Percentiles rank a stretch among this genome's conserved stretches.
phyloP scores from a whole-genome alignment of 2,888 invertebrate genomes.

The Cephus sareptanus region DNA sequence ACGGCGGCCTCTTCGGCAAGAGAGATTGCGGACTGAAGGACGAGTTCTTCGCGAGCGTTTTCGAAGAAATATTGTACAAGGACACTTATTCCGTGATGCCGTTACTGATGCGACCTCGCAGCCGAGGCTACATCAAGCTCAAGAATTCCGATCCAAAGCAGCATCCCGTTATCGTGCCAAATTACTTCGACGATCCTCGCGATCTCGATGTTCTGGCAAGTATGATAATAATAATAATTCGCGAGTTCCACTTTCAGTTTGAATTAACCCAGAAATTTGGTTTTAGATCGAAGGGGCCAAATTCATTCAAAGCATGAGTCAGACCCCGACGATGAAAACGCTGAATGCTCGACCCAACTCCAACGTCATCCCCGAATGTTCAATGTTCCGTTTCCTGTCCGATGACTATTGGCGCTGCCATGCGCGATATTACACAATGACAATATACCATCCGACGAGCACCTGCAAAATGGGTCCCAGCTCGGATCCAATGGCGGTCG shows the following conservation, averaged over 20 bases:
- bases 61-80: conserved; percentile 77
- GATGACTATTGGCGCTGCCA: conserved; percentile 84
- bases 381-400: conserved; percentile 72
- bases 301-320: conserved; percentile 72
- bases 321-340: conserved; percentile 72
- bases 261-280: no score
- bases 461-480: conserved; percentile 85
- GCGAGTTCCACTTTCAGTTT: no score
- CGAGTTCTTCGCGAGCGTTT: conserved; percentile 75
- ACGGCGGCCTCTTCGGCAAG: conserved; percentile 81
- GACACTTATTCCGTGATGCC: conserved; percentile 78
- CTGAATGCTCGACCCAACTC: conserved; percentile 75
- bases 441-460: conserved; percentile 85
- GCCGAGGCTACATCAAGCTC: conserved; percentile 77
- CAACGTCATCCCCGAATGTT: conserved; percentile 76
- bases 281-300: conserved; percentile 80
- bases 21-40: conserved; percentile 76
- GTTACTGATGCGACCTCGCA: conserved; percentile 78
- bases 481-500: conserved; percentile 73
- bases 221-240: conserved; percentile 14
- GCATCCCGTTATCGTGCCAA: conserved; percentile 87
- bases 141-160: conserved; percentile 76
- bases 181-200: conserved; percentile 80
- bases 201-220: conserved; percentile 80
- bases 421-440: conserved; percentile 79